phyloP scores from a whole-genome alignment of 2,113 vertebrate species.

The Eurystomus gularis region DNA sequence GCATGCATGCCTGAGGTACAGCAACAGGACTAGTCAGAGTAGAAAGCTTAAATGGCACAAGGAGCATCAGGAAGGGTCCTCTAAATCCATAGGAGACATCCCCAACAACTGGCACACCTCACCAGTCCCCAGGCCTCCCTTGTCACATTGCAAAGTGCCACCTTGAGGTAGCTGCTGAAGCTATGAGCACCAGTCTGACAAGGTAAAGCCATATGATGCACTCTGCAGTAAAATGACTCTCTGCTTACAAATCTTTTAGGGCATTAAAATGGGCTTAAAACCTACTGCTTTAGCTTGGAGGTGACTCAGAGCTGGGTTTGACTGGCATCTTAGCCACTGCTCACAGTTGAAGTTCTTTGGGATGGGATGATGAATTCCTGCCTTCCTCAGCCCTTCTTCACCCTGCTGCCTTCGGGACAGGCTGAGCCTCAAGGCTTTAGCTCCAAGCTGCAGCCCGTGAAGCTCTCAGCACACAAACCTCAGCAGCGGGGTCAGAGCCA shows the following conservation, averaged over 20 bases:
- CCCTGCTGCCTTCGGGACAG: background rate
- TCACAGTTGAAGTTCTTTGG: background rate
- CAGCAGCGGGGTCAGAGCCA: background rate
- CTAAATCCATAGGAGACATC: background rate
- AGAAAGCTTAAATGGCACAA: background rate
- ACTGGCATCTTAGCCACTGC: background rate
- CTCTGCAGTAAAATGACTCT: background rate
- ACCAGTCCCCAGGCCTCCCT: background rate
- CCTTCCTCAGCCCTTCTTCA: background rate
- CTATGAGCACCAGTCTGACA: too few species aligned
- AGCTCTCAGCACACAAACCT: background rate
- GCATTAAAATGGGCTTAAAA: background rate
- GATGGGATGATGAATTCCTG: background rate
- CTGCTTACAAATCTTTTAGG: background rate
- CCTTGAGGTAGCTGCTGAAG: background rate
- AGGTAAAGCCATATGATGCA: background rate
- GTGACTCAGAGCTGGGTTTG: background rate
- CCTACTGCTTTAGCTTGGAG: background rate
- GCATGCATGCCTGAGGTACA: accelerated
- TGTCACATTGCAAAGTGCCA: background rate
- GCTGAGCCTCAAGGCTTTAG: background rate
- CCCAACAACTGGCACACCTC: background rate
- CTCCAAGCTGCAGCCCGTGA: background rate
- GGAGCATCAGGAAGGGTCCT: background rate
- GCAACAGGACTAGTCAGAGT: background rate